phyloP scores from a whole-genome alignment of 2,113 vertebrate species.

The Bolborhynchus lineola region DNA sequence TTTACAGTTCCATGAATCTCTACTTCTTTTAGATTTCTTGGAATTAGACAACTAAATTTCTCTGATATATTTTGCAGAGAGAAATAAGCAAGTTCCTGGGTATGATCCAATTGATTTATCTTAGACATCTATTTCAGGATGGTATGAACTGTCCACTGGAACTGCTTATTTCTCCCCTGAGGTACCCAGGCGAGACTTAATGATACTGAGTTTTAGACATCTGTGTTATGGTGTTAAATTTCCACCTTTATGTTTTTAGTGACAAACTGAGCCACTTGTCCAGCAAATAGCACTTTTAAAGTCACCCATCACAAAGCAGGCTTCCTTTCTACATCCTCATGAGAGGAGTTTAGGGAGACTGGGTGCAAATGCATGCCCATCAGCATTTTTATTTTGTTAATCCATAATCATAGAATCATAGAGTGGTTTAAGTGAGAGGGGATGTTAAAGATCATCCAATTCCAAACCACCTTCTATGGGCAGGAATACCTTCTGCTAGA shows the following conservation, averaged over 20 bases:
- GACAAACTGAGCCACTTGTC: background rate
- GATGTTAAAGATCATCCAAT: background rate
- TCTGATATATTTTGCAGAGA: background rate
- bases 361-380: background rate
- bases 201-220: background rate
- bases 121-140: background rate
- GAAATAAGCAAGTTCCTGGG: background rate
- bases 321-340: background rate
- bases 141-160: background rate
- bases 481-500: background rate
- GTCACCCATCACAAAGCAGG: background rate
- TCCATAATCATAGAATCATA: background rate
- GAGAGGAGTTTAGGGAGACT: background rate
- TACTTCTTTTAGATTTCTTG: background rate
- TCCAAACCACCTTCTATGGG: background rate
- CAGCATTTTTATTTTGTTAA: slow-evolving; percentile 1
- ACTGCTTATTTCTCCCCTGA: background rate
- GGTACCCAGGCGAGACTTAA: background rate
- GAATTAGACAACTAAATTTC: background rate
- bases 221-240: background rate
- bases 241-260: background rate
- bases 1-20: background rate
- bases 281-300: background rate
- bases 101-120: background rate
- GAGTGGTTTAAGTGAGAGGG: background rate